phyloP scores from a whole-genome alignment of 2,113 vertebrate species.

The Trogon surrucura region DNA sequence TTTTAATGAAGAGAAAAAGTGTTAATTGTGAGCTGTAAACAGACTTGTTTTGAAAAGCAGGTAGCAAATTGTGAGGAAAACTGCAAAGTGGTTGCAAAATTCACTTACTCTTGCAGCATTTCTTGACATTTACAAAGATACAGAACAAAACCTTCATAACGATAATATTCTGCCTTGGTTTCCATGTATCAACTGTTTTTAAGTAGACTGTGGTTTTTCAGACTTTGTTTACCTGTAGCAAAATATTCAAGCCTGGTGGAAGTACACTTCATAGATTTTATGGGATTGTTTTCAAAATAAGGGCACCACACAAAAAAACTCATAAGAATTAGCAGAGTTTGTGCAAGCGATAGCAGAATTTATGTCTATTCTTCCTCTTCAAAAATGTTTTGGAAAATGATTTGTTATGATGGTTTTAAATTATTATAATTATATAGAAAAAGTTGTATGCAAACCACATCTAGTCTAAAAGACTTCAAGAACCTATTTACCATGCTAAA shows the following conservation, averaged over 20 bases:
- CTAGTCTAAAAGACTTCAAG: not conserved
- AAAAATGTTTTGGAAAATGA: not conserved
- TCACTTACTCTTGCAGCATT: not conserved
- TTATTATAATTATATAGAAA: not conserved
- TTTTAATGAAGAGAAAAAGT: constrained; percentile 13
- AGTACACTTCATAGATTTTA: not conserved
- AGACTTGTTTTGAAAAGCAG: constrained; percentile 14
- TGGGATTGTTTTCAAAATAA: not conserved
- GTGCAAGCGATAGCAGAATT: not conserved
- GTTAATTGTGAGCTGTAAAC: not conserved
- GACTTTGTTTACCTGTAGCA: not conserved
- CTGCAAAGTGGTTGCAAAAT: not conserved
- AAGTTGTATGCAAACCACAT: not conserved
- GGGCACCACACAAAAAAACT: not conserved
- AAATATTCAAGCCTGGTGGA: not conserved
- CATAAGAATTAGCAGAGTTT: not conserved
- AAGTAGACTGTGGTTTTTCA: not conserved
- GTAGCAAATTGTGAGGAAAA: not conserved
- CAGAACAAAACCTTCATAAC: not conserved
- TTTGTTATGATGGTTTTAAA: not conserved
- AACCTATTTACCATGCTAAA: not conserved
- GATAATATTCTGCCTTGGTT: not conserved
- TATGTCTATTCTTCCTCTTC: not conserved
- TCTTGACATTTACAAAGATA: not conserved
- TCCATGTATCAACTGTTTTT: not conserved